Conservation (phyloP, 30 jellyfish, hydroid and myxozoan species). For the Chrysaora quinquecirrha region DNA sequence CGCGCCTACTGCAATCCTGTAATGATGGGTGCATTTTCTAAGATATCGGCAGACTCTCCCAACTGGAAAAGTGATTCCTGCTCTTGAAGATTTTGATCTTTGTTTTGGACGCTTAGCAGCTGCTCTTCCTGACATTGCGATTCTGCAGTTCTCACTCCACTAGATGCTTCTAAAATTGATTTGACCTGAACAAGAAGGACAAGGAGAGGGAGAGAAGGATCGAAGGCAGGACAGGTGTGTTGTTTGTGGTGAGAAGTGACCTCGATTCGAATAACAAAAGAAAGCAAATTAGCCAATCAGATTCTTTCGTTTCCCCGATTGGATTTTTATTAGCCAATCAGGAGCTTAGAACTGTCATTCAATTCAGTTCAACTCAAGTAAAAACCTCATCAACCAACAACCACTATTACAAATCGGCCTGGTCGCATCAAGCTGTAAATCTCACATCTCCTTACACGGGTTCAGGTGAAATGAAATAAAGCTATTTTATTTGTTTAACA, state of each 20-base stretch:
- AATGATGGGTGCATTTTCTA: constrained; percentile 82
- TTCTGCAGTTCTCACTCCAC: too few relatives aligned
- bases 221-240: constrained; percentile 40
- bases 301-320: neutral
- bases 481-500: too few relatives aligned
- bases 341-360: neutral
- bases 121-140: constrained; percentile 90
- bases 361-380: neutral
- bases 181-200: too few relatives aligned
- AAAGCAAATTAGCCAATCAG: neutral
- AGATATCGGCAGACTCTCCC: constrained; percentile 73
- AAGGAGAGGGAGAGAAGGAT: too few relatives aligned
- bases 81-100: constrained; percentile 73
- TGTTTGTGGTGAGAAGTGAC: neutral
- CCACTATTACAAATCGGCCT: too few relatives aligned
- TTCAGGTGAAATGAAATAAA: too few relatives aligned
- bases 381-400: too few relatives aligned
- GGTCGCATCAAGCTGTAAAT: too few relatives aligned
- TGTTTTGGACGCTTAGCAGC: constrained; percentile 47
- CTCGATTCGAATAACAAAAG: constrained; percentile 24
- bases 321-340: constrained; percentile 10
- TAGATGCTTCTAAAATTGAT: too few relatives aligned
- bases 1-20: constrained; percentile 92
- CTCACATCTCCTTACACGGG: too few relatives aligned
- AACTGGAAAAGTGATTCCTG: constrained; percentile 94